Conservation (phyloP, 1,140 invertebrate species). For the Drosophila kepulauana region DNA sequence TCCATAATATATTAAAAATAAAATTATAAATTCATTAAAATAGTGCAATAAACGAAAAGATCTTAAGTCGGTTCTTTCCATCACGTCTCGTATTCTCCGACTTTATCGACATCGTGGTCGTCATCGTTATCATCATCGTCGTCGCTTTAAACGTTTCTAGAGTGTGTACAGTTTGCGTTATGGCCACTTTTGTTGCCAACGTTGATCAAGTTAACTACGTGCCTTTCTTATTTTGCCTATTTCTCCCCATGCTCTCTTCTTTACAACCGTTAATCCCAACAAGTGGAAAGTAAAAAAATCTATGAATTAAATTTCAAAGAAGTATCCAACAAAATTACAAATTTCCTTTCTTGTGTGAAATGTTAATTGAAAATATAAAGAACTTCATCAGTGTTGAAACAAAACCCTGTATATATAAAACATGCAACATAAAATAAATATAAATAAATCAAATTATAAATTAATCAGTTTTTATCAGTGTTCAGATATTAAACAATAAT, state of each 20-base stretch:
- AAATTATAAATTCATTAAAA: background rate
- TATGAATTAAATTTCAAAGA: too few species aligned
- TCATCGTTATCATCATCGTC: conserved; percentile 1
- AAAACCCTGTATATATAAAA: background rate
- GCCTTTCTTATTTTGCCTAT: conserved; percentile 24
- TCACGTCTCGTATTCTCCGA: conserved; percentile 1
- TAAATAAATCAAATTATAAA: background rate
- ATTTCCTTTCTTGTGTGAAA: too few species aligned
- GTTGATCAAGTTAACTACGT: conserved; percentile 62
- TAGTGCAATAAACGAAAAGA: conserved; percentile 28
- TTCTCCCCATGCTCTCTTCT: too few species aligned
- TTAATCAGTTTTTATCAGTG: conserved; percentile 31
- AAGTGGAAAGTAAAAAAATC: too few species aligned
- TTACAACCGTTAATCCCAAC: too few species aligned
- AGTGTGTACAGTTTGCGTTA: conserved; percentile 71
- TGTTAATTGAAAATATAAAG: too few species aligned
- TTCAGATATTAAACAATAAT: conserved; percentile 6
- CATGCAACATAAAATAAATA: conserved; percentile 12
- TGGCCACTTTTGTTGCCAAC: conserved; percentile 46
- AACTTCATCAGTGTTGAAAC: background rate
- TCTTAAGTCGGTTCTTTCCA: background rate
- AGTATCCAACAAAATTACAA: too few species aligned
- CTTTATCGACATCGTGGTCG: background rate
- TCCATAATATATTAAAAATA: conserved; percentile 7
- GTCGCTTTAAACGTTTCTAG: conserved; percentile 20